Conservation (phyloP, 2,797 vertebrate genomes). For the Gadopsis bispinosus region DNA sequence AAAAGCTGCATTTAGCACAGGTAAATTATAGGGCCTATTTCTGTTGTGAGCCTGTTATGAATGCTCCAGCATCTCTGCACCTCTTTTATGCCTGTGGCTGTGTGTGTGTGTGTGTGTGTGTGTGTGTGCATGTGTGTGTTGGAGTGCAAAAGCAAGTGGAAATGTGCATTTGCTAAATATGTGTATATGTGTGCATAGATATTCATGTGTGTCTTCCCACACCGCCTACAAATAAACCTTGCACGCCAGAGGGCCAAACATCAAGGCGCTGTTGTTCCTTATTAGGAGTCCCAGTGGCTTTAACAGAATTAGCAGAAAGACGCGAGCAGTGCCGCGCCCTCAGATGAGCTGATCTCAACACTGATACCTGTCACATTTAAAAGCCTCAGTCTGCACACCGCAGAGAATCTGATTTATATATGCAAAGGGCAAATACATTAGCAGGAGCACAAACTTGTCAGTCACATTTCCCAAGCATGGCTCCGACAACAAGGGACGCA, state of each 20-base stretch:
- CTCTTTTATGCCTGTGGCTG: conserved; percentile 61
- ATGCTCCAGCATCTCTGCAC: conserved; percentile 62
- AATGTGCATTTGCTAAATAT: conserved; percentile 47
- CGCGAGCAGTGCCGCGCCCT: conserved; percentile 48
- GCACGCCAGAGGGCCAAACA: conserved; percentile 78
- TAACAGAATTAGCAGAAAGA: conserved; percentile 73
- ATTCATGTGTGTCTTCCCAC: conserved; percentile 59
- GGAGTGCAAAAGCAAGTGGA: conserved; percentile 22
- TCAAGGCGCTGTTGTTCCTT: conserved; percentile 74
- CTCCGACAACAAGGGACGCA: conserved; percentile 57
- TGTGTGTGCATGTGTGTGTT: conserved; percentile 30
- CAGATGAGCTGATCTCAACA: conserved; percentile 66
- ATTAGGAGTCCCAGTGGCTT: conserved; percentile 76
- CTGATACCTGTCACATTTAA: conserved; percentile 75
- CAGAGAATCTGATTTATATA: conserved; percentile 64
- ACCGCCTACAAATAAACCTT: conserved; percentile 77
- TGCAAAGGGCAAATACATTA: conserved; percentile 72
- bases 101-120: conserved; percentile 41
- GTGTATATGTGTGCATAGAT: conserved; percentile 50
- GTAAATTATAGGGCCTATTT: conserved; percentile 74
- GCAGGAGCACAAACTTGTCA: conserved; percentile 63
- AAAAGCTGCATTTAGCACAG: conserved; percentile 77
- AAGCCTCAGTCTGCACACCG: conserved; percentile 39
- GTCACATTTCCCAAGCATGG: conserved; percentile 51
- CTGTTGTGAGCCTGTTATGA: conserved; percentile 70